Base-by-base conservation (phyloP, 2,113 vertebrate species). In the Percina caprodes region DNA sequence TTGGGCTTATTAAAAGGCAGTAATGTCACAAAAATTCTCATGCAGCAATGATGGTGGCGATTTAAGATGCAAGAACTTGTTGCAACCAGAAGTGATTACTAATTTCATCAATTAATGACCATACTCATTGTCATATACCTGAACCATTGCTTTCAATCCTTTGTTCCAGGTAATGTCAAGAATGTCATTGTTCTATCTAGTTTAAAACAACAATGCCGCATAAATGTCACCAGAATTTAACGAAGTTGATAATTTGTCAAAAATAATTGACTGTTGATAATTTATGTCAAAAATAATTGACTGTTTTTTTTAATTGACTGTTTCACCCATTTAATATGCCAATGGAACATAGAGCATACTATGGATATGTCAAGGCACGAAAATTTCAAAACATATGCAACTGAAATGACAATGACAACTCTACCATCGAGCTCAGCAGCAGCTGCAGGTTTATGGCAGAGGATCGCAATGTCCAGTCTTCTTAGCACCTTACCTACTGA, bases 1-100 rank as follows among this genome's bases (percentile, higher is more conserved):
- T 23, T 58, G 70, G 70, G 69, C 85, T 89, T 70, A 88, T 92
- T 91, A 77, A 76, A 74, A 85, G 79, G 71, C 63, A 84, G 39
- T 23, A 18, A 42, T 74, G 30, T 4, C 30, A 65, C 72, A 79
- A 69, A 80, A 74, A 76, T 45, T 77, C 65, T 74, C 71, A 68
- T 73, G 54, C 54, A 79, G 69, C 42, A 68, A 39, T 71, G 72
- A 69, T 72, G 69, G 19, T 60, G 60, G 65, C 75, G 55, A 77
- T 83, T 86, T 54, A 61, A 42, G 35, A 72, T 33, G n/a, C 11
- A 46, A 26, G 10, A 69, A 10, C 6, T 23, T 39, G 16, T 48
- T 69, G 18, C 21, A 35, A 39, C 33, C 19, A n/a, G 6, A 68
- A 42, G 56, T 13, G 30, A 24, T 56, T 2, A 60, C 3, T 58